phyloP scores from a whole-genome alignment of 2,888 invertebrate species.

The Anagyrus pseudococci region DNA sequence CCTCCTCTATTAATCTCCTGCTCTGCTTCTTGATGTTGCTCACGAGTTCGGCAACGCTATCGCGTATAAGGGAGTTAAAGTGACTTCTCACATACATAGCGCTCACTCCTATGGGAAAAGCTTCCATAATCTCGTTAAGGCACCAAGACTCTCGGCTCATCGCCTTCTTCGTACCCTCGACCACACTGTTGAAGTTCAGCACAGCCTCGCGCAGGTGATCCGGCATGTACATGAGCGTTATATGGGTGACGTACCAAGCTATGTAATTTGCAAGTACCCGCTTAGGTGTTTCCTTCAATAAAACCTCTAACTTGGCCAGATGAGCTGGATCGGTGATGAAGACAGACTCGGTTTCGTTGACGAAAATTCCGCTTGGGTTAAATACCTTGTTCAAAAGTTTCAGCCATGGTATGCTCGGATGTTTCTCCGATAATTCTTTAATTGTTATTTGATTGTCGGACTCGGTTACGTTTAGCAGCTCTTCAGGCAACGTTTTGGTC shows the following conservation, averaged over 20 bases:
- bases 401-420: constrained; percentile 78
- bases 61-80: constrained; percentile 83
- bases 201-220: constrained; percentile 53
- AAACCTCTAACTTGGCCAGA: neutral
- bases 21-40: constrained; percentile 82
- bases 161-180: constrained; percentile 47
- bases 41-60: constrained; percentile 86
- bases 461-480: constrained; percentile 83
- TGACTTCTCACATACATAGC: constrained; percentile 86
- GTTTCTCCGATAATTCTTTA: constrained; percentile 73
- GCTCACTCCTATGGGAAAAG: constrained; percentile 77
- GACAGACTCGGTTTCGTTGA: constrained; percentile 74
- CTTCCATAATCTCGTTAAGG: constrained; percentile 78
- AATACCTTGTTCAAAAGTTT: constrained; percentile 83
- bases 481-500: constrained; percentile 64
- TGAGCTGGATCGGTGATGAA: constrained; percentile 78
- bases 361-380: constrained; percentile 65
- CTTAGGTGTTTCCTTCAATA: constrained; percentile 17
- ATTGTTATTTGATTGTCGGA: constrained; percentile 88
- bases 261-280: constrained; percentile 65
- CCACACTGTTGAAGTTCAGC: constrained; percentile 53
- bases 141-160: constrained; percentile 69
- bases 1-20: constrained; percentile 75
- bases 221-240: constrained; percentile 54
- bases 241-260: constrained; percentile 62